These are phyloP conservation scores for Lepus europaeus DNA, from an alignment of 2,113 vertebrate species.

Conservation along the genomic window DNA sequence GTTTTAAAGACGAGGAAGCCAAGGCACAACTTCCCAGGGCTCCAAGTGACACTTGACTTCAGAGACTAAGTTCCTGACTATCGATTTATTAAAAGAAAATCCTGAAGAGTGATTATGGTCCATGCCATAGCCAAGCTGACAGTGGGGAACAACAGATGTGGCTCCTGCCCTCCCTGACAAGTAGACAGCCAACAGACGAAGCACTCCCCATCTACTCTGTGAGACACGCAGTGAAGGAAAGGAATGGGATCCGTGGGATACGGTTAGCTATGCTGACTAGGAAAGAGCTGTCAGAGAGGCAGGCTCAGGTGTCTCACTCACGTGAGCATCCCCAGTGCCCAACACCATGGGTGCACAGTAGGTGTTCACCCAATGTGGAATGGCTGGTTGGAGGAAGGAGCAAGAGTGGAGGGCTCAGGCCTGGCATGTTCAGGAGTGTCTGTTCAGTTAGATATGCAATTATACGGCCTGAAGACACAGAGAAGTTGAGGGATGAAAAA, in stretches of 20 bases:
- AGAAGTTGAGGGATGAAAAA: neutral
- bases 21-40: neutral
- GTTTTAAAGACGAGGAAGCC: neutral
- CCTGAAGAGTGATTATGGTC: neutral
- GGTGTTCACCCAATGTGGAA: neutral
- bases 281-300: neutral
- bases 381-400: too few species aligned
- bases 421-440: neutral
- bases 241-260: too few species aligned
- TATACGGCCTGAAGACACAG: neutral
- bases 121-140: neutral
- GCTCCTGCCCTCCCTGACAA: neutral
- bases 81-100: neutral
- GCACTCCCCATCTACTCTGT: neutral
- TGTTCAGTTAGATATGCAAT: neutral
- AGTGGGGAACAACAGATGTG: neutral
- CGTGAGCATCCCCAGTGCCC: too few species aligned
- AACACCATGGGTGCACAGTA: accelerated
- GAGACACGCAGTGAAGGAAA: neutral
- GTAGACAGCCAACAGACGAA: neutral
- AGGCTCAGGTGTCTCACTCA: neutral
- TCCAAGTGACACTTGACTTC: neutral
- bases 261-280: neutral
- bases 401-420: neutral
- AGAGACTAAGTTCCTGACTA: neutral